Evolutionary conservation across 1,140 invertebrate species (phyloP), one percentile per base, ranked within the genome.

Genomic region (Oreohelix idahoensis): DNA sequence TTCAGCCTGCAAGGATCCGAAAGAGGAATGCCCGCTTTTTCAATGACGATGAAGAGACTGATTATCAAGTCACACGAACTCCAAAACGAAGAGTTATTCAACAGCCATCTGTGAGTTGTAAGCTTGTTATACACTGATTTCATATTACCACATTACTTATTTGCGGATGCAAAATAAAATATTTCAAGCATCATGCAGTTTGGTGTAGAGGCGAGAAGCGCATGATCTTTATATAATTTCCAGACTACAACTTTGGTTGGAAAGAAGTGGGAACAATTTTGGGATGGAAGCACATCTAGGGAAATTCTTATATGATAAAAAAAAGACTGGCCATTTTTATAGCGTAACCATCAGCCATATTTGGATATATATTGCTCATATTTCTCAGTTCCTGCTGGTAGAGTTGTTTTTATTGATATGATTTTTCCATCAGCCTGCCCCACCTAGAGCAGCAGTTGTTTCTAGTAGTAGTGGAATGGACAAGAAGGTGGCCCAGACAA

Each of bases 1-100:
- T 91, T 11, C 87, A 94, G 94, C 97, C 97, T 75, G 96, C 96
- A 2, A 94, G 97, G 84, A 97, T 97, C 80, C 94, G 97, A 76
- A 98, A 98, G 92, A 96, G 96, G 89, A 98, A 98, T 92, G 95
- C 95, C 89, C 93, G 97, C 71, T 97, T 98, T 92, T 97, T 95
- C 93, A 97, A 98, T 93, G 97, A 98, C 93, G 96, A 97, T 90
- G 95, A 97, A 89, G 95, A 97, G 58, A 97, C 86, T 29, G 86
- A 86, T 42, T 89, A 87, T 73, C 81, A 39, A 49, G 71, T 75
- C 11, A 74, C 35, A n/a, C 39, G 80, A 63, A 74, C 73, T 29
- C 81, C 81, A 1, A 78, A 83, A n/a, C 42, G 58, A 51, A 45
- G 75, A 51, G 58, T 78, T 26, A 75, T 82, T 58, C 73, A 75